Evolutionary conservation across 2,797 vertebrate species (phyloP), one percentile per base, ranked within the genome.

Genomic region (Pipistrellus pipistrellus): DNA sequence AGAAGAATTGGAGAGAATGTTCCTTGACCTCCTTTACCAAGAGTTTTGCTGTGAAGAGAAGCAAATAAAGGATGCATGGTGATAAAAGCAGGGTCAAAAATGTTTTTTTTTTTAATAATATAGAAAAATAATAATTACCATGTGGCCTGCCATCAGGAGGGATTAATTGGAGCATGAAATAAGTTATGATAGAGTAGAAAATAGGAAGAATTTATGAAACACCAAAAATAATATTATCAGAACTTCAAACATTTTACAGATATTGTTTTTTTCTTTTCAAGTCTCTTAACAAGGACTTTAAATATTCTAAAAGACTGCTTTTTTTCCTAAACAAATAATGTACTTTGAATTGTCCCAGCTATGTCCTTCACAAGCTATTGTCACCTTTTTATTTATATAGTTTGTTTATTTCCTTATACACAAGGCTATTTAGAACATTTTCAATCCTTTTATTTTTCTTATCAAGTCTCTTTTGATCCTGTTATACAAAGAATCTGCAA

Each of bases 341-440:
- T 57, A 30, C 57, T 80, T 66, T 41, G 92, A 88, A 85, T 48
- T 83, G n/a, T 85, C 91, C 62, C 32, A 87, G 59, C 71, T 41
- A 25, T 46, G 15, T 38, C 41, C 46, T 91, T 92, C 41, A 68
- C 1, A 90, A 71, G 13, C n/a, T 44, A 51, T 80, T 93, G 59
- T 94, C 41, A 85, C 38, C 57, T 77, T 80, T 71, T 53, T 82
- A 86, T 86, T 89, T 91, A 59, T 48, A 90, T 81, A 46, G n/a
- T 75, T n/a, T 87, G 25, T 76, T 80, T 68, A 18, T 64, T 87
- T 44, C 17, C 69, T 91, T 59, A 41, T 51, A 91, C 64, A 66
- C 41, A 88, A 88, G 80, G 57, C 57, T 95, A 90, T 92, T 94
- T 95, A 83, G 44, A 88, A 23, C 18, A 88, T 92, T 93, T 96